Evolutionary conservation across 2,888 invertebrate genomes (phyloP), one percentile per base, ranked within the genome.

Genomic region (Sphaeridia pumilis): DNA sequence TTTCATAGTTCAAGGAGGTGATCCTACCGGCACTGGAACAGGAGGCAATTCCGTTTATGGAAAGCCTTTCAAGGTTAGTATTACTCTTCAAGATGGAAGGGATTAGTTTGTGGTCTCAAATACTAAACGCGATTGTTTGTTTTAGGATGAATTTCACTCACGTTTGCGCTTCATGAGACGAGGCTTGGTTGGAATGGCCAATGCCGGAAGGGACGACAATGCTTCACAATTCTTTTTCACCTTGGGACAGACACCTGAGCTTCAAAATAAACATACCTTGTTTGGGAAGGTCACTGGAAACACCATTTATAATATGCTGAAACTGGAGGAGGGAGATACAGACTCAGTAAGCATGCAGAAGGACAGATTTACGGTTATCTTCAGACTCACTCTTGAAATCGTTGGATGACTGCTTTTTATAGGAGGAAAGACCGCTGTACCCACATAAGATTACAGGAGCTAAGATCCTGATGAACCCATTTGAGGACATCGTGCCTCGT

Each of bases 171-270:
- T 95, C 70, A 77, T 77, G 45, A 75, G 86, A 0, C 79, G 97
- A 46, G 98, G 98, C 0, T 72, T 98, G 62, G 80, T 98, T 31
- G 98, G 89, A 1, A 93, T 93, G 86, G 97, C 97, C 0, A 95
- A 95, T 72, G 84, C 87, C 5, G 92, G 87, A 0, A 86, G 84
- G 67, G 84, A 97, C 70, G 93, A 94, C 70, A 97, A 98, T 70
- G 87, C 80, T 0, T 93, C 93, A 0, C 97, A 98, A 70, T 98
- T 99, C 71, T 98, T 99, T 73, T 93, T 98, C 69, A 98, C 98
- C 0, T 75, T 98, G 56, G 90, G 78, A 0, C 74, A 87, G 0
- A 83, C 92, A 0, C 88, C 88, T 0, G 97, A 98, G 67, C 74
- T 99, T 27, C 88, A 94, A 70, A 90, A 88, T 67, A 94, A 95